Conservation (phyloP, 2,797 vertebrate species). For the Taenioides sp. region DNA sequence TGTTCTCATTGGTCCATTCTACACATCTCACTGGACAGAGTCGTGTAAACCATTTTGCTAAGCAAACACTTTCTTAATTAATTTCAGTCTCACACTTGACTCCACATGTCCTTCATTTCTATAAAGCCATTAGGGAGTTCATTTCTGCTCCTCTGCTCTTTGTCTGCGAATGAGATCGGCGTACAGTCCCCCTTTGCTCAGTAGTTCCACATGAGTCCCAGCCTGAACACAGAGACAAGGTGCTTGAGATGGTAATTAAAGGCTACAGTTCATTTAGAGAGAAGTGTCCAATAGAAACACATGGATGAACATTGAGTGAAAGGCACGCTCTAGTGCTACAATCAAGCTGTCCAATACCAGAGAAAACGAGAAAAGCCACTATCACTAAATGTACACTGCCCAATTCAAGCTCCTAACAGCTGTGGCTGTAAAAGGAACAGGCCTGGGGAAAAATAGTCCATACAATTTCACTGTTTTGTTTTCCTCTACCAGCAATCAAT, state of each 20-base stretch:
- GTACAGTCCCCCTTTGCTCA: slow-evolving; percentile 85
- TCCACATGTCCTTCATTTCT: slow-evolving; percentile 16
- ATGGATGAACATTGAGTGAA: slow-evolving; percentile 18
- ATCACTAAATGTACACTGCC: not conserved
- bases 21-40: slow-evolving; percentile 2
- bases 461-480: not conserved
- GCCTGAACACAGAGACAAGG: slow-evolving; percentile 68
- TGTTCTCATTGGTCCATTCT: slow-evolving; percentile 43
- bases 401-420: not conserved
- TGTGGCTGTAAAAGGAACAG: not conserved
- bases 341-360: slow-evolving; percentile 4
- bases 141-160: slow-evolving; percentile 75
- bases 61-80: not conserved
- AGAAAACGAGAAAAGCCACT: not conserved
- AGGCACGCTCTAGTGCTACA: not conserved
- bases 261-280: slow-evolving; percentile 8
- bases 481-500: not conserved
- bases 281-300: slow-evolving; percentile 4
- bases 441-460: not conserved
- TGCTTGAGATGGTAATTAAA: slow-evolving; percentile 41
- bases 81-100: slow-evolving; percentile 22
- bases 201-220: slow-evolving; percentile 85
- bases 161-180: slow-evolving; percentile 87
- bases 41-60: not conserved
- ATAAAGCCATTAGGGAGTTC: slow-evolving; percentile 31